A percentile compares a stretch with the other conserved stretches of the same genome.
phyloP scores from a whole-genome alignment of 2,113 vertebrate genomes.

The Perognathus longimembris region DNA sequence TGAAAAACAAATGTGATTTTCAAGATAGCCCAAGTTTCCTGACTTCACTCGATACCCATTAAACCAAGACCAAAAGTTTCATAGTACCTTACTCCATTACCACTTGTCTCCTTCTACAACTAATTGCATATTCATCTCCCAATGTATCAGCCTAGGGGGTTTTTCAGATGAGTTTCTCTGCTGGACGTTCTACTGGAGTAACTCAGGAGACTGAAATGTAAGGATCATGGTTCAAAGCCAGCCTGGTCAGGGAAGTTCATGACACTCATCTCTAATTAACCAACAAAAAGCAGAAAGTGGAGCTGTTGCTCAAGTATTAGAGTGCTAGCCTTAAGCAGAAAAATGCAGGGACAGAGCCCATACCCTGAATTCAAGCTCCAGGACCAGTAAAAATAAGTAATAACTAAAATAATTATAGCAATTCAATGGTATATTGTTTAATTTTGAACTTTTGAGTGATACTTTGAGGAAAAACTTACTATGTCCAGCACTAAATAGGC shows the following conservation, averaged over 20 bases:
- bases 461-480: slow-evolving; percentile 54
- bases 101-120: background rate
- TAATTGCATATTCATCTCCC: background rate
- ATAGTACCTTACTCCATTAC: background rate
- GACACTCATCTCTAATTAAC: too few species aligned
- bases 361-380: too few species aligned
- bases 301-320: too few species aligned
- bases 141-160: background rate
- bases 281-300: too few species aligned
- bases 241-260: too few species aligned
- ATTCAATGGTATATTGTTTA: slow-evolving; percentile 39
- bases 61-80: background rate
- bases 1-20: slow-evolving; percentile 53
- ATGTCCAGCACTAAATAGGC: slow-evolving; percentile 58
- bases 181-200: slow-evolving; percentile 19
- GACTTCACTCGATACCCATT: background rate
- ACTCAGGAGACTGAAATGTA: background rate
- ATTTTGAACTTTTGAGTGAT: slow-evolving; percentile 52
- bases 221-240: too few species aligned
- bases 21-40: background rate
- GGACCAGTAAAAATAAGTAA: too few species aligned
- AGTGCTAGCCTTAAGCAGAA: too few species aligned
- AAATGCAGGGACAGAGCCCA: too few species aligned
- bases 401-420: slow-evolving; percentile 37
- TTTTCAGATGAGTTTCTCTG: background rate